Evolutionary conservation across 2,888 invertebrate species (phyloP).

Genomic region (Hydroisotoma schaefferi): DNA sequence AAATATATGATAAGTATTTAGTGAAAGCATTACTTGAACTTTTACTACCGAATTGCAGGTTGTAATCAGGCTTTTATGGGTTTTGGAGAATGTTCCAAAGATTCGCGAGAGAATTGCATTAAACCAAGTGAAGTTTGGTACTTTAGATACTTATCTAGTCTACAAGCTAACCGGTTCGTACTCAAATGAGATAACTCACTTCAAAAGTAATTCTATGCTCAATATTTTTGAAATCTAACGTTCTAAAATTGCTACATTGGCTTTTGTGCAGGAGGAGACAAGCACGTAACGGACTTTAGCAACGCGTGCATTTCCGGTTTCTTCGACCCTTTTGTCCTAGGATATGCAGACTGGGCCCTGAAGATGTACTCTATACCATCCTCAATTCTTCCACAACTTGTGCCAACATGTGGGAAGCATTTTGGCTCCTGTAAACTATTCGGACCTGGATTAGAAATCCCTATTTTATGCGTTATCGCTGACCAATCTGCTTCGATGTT

Average conservation of each 20-base stretch:
- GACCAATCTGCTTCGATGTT: conserved; percentile 87
- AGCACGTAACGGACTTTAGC: conserved; percentile 83
- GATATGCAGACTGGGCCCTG: conserved; percentile 75
- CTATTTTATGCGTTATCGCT: conserved; percentile 53
- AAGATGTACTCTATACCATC: conserved; percentile 69
- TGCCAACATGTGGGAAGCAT: conserved; percentile 68
- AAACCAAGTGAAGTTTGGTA: conserved; percentile 67
- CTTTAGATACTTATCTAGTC: conserved; percentile 86
- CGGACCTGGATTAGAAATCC: conserved; percentile 43
- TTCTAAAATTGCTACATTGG: background rate
- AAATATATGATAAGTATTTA: too few species aligned
- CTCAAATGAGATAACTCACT: background rate
- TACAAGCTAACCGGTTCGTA: conserved; percentile 52
- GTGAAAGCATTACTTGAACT: background rate
- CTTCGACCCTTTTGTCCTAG: conserved; percentile 84
- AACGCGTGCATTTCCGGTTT: conserved; percentile 88
- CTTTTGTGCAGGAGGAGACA: conserved; percentile 40
- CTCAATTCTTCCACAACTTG: conserved; percentile 72
- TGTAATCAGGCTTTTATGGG: conserved; percentile 73
- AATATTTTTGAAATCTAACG: too few species aligned
- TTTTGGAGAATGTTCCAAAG: conserved; percentile 66
- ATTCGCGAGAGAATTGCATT: conserved; percentile 62
- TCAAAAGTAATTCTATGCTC: too few species aligned
- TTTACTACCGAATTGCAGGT: conserved; percentile 61
- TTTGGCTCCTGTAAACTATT: conserved; percentile 61